Conservation (phyloP, 2,888 invertebrate genomes). For the Charanyca ferruginea region DNA sequence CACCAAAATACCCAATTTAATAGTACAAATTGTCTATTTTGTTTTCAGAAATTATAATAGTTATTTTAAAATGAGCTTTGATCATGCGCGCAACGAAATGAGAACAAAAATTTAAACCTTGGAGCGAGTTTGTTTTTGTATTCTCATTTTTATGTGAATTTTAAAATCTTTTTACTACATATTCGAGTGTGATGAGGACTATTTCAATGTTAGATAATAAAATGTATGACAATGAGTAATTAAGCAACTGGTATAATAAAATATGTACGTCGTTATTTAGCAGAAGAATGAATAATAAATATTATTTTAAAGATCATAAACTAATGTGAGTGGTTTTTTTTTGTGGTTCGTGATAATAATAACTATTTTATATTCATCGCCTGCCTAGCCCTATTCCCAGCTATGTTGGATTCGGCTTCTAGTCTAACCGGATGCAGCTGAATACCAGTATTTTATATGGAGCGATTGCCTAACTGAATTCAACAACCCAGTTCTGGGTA, state of each 20-base stretch:
- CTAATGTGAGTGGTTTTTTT: not conserved
- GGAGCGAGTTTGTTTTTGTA: conserved; percentile 45
- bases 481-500: too few species aligned
- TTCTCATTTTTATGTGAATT: conserved; percentile 58
- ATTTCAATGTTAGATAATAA: conserved; percentile 50
- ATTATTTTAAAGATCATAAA: conserved; percentile 26
- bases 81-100: conserved; percentile 65
- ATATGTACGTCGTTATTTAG: not conserved
- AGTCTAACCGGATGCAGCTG: too few species aligned
- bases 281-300: conserved; percentile 19
- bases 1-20: conserved; percentile 24
- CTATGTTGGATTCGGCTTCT: too few species aligned
- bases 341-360: not conserved
- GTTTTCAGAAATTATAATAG: conserved; percentile 13
- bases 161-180: conserved; percentile 56
- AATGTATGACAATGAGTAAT: conserved; percentile 12
- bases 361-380: too few species aligned
- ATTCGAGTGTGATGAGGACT: conserved; percentile 60
- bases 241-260: not conserved
- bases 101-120: conserved; percentile 53
- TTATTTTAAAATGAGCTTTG: conserved; percentile 61
- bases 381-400: too few species aligned
- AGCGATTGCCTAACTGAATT: too few species aligned
- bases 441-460: too few species aligned
- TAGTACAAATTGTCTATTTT: conserved; percentile 18